Percentiles rank a stretch among this genome's conserved stretches.
phyloP scores from a whole-genome alignment of 2,888 invertebrate species.

The Erebia epiphron region DNA sequence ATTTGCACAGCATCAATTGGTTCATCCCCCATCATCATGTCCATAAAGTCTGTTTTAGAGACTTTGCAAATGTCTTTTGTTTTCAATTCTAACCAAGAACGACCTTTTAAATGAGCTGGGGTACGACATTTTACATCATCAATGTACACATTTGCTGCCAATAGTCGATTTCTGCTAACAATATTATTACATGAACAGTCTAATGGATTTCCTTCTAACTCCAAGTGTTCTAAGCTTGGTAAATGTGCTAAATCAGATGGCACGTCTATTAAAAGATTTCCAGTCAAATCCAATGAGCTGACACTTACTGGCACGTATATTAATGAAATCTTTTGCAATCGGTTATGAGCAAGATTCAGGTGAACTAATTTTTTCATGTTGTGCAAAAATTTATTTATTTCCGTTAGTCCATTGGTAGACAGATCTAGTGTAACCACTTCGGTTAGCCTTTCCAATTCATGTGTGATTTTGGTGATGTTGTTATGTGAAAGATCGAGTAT shows the following conservation, averaged over 20 bases:
- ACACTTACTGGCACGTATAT: constrained; percentile 82
- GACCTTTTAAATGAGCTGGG: constrained; percentile 77
- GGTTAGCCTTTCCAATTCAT: constrained; percentile 82
- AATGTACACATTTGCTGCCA: constrained; percentile 78
- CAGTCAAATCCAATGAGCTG: constrained; percentile 84
- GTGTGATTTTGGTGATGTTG: constrained; percentile 81
- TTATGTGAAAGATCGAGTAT: constrained; percentile 85
- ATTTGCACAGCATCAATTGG: constrained; percentile 70
- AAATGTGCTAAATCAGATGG: constrained; percentile 83
- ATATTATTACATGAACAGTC: constrained; percentile 88
- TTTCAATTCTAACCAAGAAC: constrained; percentile 83
- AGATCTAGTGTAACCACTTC: constrained; percentile 85
- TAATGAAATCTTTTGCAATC: constrained; percentile 78
- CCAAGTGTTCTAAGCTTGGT: constrained; percentile 83
- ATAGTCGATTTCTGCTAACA: constrained; percentile 83
- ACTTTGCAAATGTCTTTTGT: constrained; percentile 80
- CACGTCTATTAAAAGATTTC: constrained; percentile 83
- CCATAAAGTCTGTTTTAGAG: constrained; percentile 68
- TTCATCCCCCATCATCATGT: constrained; percentile 86
- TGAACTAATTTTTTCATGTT: constrained; percentile 83
- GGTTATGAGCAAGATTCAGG: constrained; percentile 84
- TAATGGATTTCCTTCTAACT: constrained; percentile 86
- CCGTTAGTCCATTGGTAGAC: constrained; percentile 84
- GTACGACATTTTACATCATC: constrained; percentile 82
- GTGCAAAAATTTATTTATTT: constrained; percentile 81